phyloP scores from a whole-genome alignment of 2,797 vertebrate species.

The Octomys mimax region DNA sequence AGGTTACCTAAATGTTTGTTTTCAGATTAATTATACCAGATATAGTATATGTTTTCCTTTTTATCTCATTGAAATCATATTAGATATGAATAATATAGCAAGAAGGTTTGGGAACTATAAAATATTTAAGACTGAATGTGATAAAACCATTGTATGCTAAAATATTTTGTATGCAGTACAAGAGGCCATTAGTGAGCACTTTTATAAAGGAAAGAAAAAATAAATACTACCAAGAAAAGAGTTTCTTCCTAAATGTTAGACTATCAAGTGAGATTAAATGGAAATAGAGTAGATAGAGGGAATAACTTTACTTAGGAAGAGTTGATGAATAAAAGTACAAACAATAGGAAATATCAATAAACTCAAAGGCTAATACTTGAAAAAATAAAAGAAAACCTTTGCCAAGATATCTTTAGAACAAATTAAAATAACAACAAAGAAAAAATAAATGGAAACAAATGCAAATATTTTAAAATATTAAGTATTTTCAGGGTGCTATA shows the following conservation, averaged over 20 bases:
- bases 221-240: constrained; percentile 1
- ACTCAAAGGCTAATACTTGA: not conserved
- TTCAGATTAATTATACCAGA: not conserved
- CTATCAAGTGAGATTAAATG: not conserved
- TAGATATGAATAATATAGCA: not conserved
- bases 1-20: not conserved
- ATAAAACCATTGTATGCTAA: not conserved
- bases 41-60: not conserved
- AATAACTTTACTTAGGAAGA: not conserved
- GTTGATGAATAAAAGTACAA: not conserved
- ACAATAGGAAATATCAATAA: not conserved
- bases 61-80: not conserved
- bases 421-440: not conserved
- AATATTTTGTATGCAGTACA: not conserved
- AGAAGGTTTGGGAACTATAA: not conserved
- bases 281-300: not conserved
- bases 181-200: not conserved
- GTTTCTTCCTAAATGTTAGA: not conserved
- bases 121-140: not conserved
- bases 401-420: not conserved
- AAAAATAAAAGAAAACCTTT: not conserved
- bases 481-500: not conserved
- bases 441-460: not conserved
- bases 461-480: not conserved
- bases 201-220: not conserved